phyloP scores from a whole-genome alignment of 2,113 vertebrate species.

The Arizona elegans region DNA sequence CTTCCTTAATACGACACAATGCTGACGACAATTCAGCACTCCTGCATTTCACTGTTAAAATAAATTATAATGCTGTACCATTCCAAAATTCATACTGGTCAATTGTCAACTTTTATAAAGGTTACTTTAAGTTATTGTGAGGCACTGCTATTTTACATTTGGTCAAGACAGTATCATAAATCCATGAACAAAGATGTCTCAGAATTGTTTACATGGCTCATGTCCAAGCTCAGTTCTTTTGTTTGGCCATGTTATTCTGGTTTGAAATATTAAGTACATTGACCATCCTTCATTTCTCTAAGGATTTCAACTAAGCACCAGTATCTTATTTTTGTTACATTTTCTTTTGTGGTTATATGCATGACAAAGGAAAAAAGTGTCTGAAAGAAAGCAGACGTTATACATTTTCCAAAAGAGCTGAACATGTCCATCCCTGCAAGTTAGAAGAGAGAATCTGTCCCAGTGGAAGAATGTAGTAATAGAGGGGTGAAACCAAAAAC shows the following conservation, averaged over 20 bases:
- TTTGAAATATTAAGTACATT: background rate
- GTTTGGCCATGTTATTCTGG: background rate
- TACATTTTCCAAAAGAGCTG: background rate
- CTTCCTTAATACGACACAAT: background rate
- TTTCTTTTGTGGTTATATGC: background rate
- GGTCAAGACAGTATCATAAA: background rate
- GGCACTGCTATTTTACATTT: background rate
- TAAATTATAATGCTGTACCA: background rate
- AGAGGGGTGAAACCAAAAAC: background rate
- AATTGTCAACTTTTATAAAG: background rate
- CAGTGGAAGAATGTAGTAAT: background rate
- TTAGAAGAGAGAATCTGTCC: background rate
- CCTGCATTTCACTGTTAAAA: background rate
- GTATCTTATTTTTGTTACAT: background rate
- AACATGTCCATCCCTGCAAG: background rate
- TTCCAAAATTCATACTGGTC: background rate
- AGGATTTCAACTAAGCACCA: background rate
- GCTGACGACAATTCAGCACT: background rate
- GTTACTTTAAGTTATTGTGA: background rate
- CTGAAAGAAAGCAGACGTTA: background rate
- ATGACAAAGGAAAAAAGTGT: background rate
- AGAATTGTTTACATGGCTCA: background rate
- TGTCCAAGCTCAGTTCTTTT: background rate
- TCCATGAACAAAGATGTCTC: background rate
- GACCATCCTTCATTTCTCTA: background rate